Evolutionary conservation across 2,113 vertebrate genomes (phyloP).

Genomic region (Chunga burmeisteri): DNA sequence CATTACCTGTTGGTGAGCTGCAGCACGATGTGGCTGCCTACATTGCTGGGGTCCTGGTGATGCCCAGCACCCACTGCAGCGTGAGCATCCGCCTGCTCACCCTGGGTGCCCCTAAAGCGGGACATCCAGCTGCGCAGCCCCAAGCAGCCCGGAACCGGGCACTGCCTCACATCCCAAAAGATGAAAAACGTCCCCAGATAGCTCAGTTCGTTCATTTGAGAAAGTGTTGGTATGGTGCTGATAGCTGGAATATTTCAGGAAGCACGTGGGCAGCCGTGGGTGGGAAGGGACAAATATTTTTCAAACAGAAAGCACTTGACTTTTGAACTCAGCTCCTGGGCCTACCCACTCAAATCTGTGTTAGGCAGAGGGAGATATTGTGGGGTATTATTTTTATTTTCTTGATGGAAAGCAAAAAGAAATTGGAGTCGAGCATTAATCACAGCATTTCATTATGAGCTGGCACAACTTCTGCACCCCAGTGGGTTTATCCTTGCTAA

Average conservation of each 20-base stretch:
- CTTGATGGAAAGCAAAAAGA: background rate
- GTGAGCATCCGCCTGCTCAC: fast-evolving
- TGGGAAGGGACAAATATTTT: slow-evolving; percentile 48
- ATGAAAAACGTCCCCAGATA: background rate
- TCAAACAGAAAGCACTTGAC: slow-evolving; percentile 35
- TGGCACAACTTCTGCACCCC: background rate
- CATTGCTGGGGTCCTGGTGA: fast-evolving
- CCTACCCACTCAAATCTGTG: slow-evolving; percentile 8
- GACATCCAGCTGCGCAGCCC: background rate
- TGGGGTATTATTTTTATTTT: background rate
- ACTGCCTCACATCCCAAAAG: fast-evolving
- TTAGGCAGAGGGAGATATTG: background rate
- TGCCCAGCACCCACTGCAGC: background rate
- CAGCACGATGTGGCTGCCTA: background rate
- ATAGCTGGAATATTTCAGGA: background rate
- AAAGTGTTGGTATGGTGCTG: background rate
- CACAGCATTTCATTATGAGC: background rate
- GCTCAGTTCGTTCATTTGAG: fast-evolving
- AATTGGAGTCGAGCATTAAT: background rate
- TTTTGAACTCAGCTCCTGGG: slow-evolving; percentile 20
- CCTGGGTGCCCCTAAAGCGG: background rate
- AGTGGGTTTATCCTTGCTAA: background rate
- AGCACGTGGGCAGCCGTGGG: background rate
- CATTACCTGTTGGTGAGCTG: background rate
- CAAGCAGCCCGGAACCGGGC: fast-evolving